These are phyloP conservation scores for Stichopus horrens DNA, from an alignment of 53 echinoderm and acorn worm species.

Conservation along the genomic window DNA sequence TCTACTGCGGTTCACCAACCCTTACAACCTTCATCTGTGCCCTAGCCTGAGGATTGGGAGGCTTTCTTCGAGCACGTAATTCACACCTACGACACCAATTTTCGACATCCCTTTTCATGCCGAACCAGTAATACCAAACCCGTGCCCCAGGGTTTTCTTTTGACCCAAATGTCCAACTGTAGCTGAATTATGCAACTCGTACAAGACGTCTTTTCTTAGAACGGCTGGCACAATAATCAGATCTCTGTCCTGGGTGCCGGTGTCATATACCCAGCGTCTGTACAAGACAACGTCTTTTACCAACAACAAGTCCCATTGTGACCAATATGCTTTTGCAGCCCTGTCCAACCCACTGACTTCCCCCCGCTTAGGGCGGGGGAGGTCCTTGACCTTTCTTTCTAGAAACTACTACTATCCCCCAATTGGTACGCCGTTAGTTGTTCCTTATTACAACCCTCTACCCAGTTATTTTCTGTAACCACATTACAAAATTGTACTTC, in stretches of 20 bases:
- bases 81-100: conserved; percentile 19
- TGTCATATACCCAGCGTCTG: conserved; percentile 45
- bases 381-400: no score
- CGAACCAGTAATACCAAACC: conserved; percentile 48
- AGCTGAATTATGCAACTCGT: conserved; percentile 29
- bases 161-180: conserved; percentile 36
- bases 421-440: neutral
- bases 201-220: conserved; percentile 16
- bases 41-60: neutral
- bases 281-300: conserved; percentile 27
- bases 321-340: conserved; percentile 41
- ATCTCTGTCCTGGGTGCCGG: neutral
- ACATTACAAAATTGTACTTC: no score
- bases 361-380: no score
- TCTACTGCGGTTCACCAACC: conserved; percentile 14
- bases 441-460: conserved; percentile 4
- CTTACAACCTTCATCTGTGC: neutral
- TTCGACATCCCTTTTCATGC: conserved; percentile 30
- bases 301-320: conserved; percentile 12
- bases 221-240: conserved; percentile 26
- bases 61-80: conserved; percentile 33
- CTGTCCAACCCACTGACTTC: neutral
- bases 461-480: conserved; percentile 4
- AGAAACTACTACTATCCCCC: no score
- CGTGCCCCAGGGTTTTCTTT: neutral